phyloP scores from a whole-genome alignment of 2,113 vertebrate species.

The Pteronura brasiliensis region DNA sequence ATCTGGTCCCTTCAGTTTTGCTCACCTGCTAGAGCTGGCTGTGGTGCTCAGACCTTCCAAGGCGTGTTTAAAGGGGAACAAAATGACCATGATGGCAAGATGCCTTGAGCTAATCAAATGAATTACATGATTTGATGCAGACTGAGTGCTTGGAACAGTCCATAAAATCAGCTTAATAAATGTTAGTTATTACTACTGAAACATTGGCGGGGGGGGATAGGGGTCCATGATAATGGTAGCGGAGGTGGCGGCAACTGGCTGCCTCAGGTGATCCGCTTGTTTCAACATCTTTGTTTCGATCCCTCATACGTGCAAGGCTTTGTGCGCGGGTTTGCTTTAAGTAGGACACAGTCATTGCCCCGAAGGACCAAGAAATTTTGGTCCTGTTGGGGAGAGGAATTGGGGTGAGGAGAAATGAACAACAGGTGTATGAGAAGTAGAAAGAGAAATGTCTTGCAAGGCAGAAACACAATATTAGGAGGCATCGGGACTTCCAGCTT shows the following conservation, averaged over 20 bases:
- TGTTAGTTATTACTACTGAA: not conserved
- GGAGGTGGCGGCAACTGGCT: not conserved
- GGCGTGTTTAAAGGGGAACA: not conserved
- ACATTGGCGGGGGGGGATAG: not conserved
- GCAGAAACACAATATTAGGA: not conserved
- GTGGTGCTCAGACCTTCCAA: not conserved
- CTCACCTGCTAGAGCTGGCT: not conserved
- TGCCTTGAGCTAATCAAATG: not conserved
- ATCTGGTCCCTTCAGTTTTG: not conserved
- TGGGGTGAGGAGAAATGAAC: not conserved
- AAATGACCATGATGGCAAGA: not conserved
- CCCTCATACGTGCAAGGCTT: not conserved
- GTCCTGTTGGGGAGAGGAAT: not conserved
- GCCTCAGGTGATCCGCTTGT: not conserved
- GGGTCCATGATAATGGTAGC: not conserved
- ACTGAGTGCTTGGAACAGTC: not conserved
- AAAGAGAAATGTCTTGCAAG: not conserved
- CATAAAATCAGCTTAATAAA: not conserved
- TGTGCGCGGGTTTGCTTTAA: not conserved
- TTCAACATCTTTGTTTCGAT: slow-evolving; percentile 1
- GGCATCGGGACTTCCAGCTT: not conserved
- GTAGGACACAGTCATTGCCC: not conserved
- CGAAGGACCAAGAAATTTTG: not conserved
- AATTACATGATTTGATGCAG: not conserved
- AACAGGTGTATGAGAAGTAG: not conserved